Percentiles rank a stretch among this genome's conserved stretches.
Evolutionary conservation across 1,140 invertebrate genomes (phyloP).

Genomic region (Rhizoglyphus robini): DNA sequence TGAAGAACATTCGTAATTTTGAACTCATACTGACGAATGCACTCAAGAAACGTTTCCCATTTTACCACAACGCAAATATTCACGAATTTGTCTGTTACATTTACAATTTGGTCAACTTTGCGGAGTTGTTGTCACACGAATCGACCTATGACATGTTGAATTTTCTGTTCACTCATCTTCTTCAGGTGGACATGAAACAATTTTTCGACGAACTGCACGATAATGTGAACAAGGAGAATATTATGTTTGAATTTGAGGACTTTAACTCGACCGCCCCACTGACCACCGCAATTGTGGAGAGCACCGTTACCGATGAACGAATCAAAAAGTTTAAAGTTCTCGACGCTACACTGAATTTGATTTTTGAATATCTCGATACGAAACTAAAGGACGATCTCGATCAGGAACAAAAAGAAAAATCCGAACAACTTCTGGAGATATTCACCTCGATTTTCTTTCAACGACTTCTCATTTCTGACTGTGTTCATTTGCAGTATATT

Average conservation of each 20-base stretch:
- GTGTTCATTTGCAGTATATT: background rate
- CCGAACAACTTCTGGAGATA: background rate
- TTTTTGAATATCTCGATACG: background rate
- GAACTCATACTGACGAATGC: background rate
- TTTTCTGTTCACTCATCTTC: background rate
- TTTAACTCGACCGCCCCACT: background rate
- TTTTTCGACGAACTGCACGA: background rate
- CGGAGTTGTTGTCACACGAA: background rate
- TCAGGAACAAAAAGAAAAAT: background rate
- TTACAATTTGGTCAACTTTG: background rate
- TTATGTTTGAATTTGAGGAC: background rate
- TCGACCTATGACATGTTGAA: background rate
- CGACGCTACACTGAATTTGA: background rate
- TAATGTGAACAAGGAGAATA: background rate
- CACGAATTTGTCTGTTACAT: background rate
- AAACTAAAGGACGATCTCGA: background rate
- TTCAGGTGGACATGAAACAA: background rate
- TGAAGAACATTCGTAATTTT: background rate
- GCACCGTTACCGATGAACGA: background rate
- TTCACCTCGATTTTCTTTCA: slow-evolving; percentile 1
- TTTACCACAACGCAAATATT: background rate
- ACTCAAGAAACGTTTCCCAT: slow-evolving; percentile 8
- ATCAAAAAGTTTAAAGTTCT: slow-evolving; percentile 17
- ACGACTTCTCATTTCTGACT: background rate
- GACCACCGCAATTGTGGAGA: background rate